A percentile compares a stretch with the other conserved stretches of the same genome.
Conservation (phyloP, 2,888 invertebrate genomes). For the Aelia acuminata region DNA sequence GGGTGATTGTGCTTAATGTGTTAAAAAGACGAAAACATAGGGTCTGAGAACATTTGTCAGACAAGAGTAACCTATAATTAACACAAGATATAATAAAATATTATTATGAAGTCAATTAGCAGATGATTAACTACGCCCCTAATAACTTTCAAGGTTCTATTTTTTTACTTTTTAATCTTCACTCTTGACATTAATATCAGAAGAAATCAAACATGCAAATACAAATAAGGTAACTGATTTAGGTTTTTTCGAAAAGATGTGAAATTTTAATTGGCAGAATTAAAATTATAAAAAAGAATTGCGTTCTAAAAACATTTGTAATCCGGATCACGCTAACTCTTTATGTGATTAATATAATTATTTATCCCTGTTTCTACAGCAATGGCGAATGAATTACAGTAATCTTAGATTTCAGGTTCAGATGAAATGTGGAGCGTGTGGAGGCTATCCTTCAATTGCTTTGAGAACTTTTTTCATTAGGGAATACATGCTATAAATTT, state of each 20-base stretch:
- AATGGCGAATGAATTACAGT: background rate
- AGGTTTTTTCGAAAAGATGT: background rate
- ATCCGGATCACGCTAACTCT: background rate
- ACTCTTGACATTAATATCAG: background rate
- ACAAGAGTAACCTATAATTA: conserved; percentile 8
- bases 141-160: conserved; percentile 13
- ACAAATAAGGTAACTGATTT: background rate
- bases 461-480: background rate
- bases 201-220: background rate
- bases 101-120: background rate
- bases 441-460: background rate
- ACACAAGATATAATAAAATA: conserved; percentile 15
- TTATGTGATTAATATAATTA: background rate
- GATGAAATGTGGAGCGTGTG: background rate
- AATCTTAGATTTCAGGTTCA: background rate
- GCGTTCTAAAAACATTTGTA: background rate
- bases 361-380: background rate
- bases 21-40: background rate
- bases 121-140: background rate
- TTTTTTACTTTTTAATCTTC: background rate
- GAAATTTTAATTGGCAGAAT: background rate
- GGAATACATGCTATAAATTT: background rate
- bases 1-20: background rate
- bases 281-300: background rate
- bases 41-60: background rate